These are phyloP conservation scores for Channa striata DNA, from an alignment of 2,797 vertebrate species.

Conservation along the genomic window DNA sequence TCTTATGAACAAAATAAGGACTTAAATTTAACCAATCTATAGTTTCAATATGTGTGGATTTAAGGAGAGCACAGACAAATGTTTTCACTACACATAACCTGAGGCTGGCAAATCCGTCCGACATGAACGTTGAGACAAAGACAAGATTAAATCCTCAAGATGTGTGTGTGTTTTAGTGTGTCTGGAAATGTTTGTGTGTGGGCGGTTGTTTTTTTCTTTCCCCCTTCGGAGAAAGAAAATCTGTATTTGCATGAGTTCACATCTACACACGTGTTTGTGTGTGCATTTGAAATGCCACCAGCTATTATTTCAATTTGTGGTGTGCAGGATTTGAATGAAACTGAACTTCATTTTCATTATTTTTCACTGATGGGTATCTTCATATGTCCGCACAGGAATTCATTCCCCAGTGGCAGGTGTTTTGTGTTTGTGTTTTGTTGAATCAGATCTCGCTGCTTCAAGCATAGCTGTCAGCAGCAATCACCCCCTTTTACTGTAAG, in stretches of 20 bases:
- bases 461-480: constrained; percentile 31
- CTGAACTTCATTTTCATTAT: constrained; percentile 81
- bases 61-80: background rate
- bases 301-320: constrained; percentile 80
- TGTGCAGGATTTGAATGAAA: constrained; percentile 73
- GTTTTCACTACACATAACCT: background rate
- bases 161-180: background rate
- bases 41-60: background rate
- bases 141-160: background rate
- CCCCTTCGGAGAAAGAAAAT: constrained; percentile 9
- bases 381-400: constrained; percentile 55
- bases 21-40: background rate
- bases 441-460: constrained; percentile 21
- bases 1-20: background rate
- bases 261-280: background rate
- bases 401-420: constrained; percentile 50
- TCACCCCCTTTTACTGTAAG: constrained; percentile 22
- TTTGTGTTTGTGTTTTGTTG: constrained; percentile 6
- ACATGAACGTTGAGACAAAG: constrained; percentile 10
- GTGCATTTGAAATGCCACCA: constrained; percentile 56
- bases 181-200: background rate
- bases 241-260: constrained; percentile 21
- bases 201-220: background rate
- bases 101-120: constrained; percentile 5
- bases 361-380: constrained; percentile 74